These are phyloP conservation scores for Rhagophthalmus giganteus DNA, from an alignment of 2,888 invertebrate species.

Conservation along the genomic window DNA sequence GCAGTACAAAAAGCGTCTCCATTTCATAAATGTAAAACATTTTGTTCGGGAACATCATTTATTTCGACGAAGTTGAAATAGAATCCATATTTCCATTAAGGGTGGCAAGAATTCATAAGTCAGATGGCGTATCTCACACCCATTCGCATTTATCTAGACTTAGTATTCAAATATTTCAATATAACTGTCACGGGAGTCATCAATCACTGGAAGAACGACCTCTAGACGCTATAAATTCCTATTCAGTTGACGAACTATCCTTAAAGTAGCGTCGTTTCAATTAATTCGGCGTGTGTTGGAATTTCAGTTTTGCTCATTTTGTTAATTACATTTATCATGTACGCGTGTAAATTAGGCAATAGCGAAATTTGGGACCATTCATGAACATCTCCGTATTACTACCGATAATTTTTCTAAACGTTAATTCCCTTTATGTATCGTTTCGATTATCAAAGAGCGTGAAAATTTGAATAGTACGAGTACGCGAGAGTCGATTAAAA, in stretches of 20 bases:
- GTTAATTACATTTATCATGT: not conserved
- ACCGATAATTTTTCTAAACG: no score
- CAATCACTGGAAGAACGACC: slow-evolving; percentile 25
- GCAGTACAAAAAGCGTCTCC: slow-evolving; percentile 9
- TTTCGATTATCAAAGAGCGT: no score
- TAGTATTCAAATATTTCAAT: slow-evolving; percentile 35
- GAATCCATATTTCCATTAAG: slow-evolving; percentile 32
- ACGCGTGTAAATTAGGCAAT: not conserved
- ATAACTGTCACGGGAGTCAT: slow-evolving; percentile 32
- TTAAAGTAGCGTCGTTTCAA: not conserved
- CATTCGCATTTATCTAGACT: slow-evolving; percentile 31
- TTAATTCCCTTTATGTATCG: no score
- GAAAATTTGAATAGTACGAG: not conserved
- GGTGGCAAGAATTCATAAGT: slow-evolving; percentile 29
- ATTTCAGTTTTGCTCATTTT: not conserved
- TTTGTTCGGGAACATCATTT: slow-evolving; percentile 17
- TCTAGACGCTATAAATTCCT: not conserved
- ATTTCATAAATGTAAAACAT: slow-evolving; percentile 15
- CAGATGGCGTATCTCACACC: slow-evolving; percentile 27
- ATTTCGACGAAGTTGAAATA: slow-evolving; percentile 21
- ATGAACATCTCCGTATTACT: not conserved
- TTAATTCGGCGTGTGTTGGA: not conserved
- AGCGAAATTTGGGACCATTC: not conserved
- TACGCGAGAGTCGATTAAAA: no score
- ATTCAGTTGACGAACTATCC: not conserved